Evolutionary conservation across 2,113 vertebrate genomes (phyloP).

Genomic region (Okapia johnstoni): DNA sequence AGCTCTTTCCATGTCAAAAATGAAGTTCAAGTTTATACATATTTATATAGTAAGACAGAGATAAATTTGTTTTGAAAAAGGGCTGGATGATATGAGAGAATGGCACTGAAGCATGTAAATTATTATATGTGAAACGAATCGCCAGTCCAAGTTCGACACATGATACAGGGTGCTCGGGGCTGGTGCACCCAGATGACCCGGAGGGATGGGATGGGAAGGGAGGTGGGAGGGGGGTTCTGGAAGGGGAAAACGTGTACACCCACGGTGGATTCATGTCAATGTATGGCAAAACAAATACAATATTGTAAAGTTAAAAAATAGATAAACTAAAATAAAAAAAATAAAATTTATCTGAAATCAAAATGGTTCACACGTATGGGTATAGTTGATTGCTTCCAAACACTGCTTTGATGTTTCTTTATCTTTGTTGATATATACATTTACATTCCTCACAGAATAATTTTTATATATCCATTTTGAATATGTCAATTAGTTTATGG

Average conservation of each 20-base stretch:
- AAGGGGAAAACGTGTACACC: too few relatives aligned
- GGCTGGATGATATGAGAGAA: too few relatives aligned
- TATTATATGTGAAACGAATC: too few relatives aligned
- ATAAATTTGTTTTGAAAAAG: constrained; percentile 30
- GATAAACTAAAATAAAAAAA: background rate
- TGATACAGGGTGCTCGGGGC: too few relatives aligned
- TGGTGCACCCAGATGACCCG: too few relatives aligned
- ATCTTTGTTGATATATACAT: background rate
- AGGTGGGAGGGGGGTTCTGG: too few relatives aligned
- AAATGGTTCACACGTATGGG: background rate
- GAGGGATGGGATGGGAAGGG: too few relatives aligned
- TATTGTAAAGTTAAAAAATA: too few relatives aligned
- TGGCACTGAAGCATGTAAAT: too few relatives aligned
- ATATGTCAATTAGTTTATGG: background rate
- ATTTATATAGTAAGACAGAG: constrained; percentile 40
- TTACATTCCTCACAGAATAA: background rate
- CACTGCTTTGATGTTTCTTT: constrained; percentile 12
- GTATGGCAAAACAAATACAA: too few relatives aligned
- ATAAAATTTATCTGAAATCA: constrained; percentile 27
- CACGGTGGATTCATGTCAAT: too few relatives aligned
- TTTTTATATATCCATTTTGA: background rate
- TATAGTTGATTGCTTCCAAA: constrained; percentile 9
- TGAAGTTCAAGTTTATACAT: background rate
- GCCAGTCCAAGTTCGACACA: too few relatives aligned
- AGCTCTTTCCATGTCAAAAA: constrained; percentile 23